Evolutionary conservation across 2,888 invertebrate genomes (phyloP).

Genomic region (Drosophila suboccidentalis): DNA sequence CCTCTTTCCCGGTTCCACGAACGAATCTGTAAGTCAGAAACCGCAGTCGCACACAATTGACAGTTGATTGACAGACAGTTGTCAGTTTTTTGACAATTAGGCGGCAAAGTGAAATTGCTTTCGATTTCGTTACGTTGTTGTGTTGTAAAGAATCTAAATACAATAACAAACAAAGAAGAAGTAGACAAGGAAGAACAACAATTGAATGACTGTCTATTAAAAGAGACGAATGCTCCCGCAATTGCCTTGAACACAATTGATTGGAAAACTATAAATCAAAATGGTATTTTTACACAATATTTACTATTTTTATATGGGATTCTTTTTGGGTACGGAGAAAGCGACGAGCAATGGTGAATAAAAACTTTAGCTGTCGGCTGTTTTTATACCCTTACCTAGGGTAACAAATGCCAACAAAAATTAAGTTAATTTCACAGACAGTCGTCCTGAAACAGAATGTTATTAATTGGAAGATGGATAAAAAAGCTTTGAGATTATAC

Average conservation of each 20-base stretch:
- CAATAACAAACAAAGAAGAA: conserved; percentile 10
- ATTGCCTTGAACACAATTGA: conserved; percentile 62
- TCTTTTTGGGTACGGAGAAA: conserved; percentile 16
- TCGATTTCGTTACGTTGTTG: conserved; percentile 62
- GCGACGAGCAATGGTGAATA: conserved; percentile 22
- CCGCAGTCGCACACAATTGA: conserved; percentile 67
- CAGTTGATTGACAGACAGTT: conserved; percentile 79
- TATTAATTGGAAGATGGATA: too few species aligned
- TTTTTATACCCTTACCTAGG: neutral
- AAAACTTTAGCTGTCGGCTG: neutral
- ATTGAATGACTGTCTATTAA: conserved; percentile 3
- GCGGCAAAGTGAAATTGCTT: conserved; percentile 78
- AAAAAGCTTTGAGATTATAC: too few species aligned
- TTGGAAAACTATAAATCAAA: conserved; percentile 58
- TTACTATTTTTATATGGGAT: conserved; percentile 46
- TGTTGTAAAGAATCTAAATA: conserved; percentile 1
- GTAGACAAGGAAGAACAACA: conserved; percentile 8
- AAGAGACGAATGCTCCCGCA: conserved; percentile 44
- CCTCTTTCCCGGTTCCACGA: neutral
- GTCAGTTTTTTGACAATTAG: conserved; percentile 77
- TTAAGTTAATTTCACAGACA: too few species aligned
- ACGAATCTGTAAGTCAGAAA: conserved; percentile 31
- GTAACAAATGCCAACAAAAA: neutral
- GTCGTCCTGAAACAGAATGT: too few species aligned
- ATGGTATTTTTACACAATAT: conserved; percentile 61